Base-by-base conservation (phyloP, 2,113 vertebrate species). In the Lathamus discolor region DNA sequence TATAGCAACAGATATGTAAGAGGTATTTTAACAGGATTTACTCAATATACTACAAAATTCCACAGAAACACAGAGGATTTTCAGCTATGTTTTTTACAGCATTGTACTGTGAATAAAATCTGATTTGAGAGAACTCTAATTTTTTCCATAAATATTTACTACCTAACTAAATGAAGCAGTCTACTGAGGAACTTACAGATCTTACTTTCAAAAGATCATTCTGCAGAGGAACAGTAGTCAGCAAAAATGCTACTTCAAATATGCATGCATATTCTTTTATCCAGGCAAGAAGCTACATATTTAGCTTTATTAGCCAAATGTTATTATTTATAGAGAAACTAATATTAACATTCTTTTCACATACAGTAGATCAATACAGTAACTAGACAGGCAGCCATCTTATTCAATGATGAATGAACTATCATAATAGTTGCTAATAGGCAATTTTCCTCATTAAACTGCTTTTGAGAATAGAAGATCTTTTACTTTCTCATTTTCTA, bases 241-340 rank as follows among this genome's bases (percentile, higher is more conserved):
- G 63, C 72, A 95, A 94, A 92, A 93, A 69, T 7, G n/a, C 49
- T 77, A 64, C 37, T 69, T 91, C 27, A 85, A 88, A 91, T 91
- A 70, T 16, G 41, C n/a, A 83, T 28, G 11, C 7, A 77, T 64
- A 49, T 44, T 68, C 23, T 61, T 93, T 66, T 46, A 87, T n/a
- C 22, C 17, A 35, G 25, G 16, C 19, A 12, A 94, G 28, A 87
- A 61, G 63, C 7, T 17, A 86, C 11, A 11, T 24, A 68, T 41
- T 77, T 74, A 69, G 17, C 18, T 52, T 59, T 80, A 70, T 46
- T 77, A 52, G 25, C 8, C 64, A 70, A 68, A 17, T 57, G 8
- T 33, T 81, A 27, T 52, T 78, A 31, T 11, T n/a, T 91, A 13
- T 46, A 70, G 9, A 70, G 51, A 72, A 83, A 81, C 18, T 68